Conservation (phyloP, 2,113 vertebrate genomes). For the Lepus americanus region DNA sequence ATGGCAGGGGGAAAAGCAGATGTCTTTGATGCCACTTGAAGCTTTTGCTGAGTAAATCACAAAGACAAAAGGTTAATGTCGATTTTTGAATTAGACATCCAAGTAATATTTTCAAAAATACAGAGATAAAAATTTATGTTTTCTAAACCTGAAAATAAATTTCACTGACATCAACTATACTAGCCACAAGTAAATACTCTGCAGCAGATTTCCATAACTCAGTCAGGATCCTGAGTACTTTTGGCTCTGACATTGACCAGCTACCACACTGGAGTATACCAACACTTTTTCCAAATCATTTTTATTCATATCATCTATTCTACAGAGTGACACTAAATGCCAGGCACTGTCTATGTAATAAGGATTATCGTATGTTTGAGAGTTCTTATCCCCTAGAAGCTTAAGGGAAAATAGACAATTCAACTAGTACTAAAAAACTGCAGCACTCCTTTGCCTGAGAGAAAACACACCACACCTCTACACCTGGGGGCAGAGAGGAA, state of each 20-base stretch:
- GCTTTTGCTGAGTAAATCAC: slow-evolving; percentile 29
- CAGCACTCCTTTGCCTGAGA: neutral
- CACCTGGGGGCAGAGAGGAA: neutral
- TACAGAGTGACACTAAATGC: neutral
- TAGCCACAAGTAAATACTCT: slow-evolving; percentile 36
- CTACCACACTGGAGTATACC: neutral
- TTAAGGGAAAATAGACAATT: slow-evolving; percentile 4
- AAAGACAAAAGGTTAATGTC: neutral
- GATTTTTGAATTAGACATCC: slow-evolving; percentile 38
- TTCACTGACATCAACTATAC: slow-evolving; percentile 16
- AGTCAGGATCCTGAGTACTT: neutral
- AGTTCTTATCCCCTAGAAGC: neutral
- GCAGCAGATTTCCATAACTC: neutral
- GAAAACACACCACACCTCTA: neutral
- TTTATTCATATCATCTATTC: neutral
- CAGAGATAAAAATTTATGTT: neutral
- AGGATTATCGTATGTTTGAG: neutral
- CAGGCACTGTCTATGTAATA: neutral
- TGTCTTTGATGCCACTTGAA: slow-evolving; percentile 14
- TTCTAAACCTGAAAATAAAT: slow-evolving; percentile 51
- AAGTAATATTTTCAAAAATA: slow-evolving; percentile 54
- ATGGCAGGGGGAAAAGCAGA: neutral
- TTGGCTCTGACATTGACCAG: neutral
- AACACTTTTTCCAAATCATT: slow-evolving; percentile 39
- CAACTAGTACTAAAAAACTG: slow-evolving; percentile 25